Evolutionary conservation across 2,797 vertebrate species (phyloP), one percentile per base, ranked within the genome.

Genomic region (Epinephelus malabaricus): DNA sequence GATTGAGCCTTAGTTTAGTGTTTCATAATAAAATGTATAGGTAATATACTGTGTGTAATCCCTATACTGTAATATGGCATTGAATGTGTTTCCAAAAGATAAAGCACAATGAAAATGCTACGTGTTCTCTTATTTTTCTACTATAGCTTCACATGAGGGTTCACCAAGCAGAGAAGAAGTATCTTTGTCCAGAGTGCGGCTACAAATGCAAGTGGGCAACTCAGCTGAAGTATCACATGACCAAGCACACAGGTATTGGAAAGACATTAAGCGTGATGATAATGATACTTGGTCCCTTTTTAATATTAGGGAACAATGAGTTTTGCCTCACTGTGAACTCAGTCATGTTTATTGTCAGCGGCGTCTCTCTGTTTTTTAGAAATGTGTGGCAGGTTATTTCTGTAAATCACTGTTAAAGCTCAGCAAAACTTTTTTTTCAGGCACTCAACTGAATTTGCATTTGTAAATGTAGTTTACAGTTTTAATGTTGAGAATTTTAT

Each of bases 141-240:
- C 63, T 69, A 23, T 23, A 99, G 98, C 97, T 98, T 90, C 98
- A 99, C 73, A 99, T 98, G 98, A 95, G 98, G 67, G 99, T 98
- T 91, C 98, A 99, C 89, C 97, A 96, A 87, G 97, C 99, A 17
- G 97, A 99, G 83, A 96, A 97, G 78, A 99, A 99, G 83, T 99
- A 98, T 68, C 96, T 99, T 65, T 99, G 98, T 85, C 97, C 98
- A 0, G 97, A 98, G 61, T 99, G 98, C 2, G 98, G 98, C 77
- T 99, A 99, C 94, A 99, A 99, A 90, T 99, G 98, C 96, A 99
- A 99, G 88, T 99, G 98, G 98, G 95, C 97, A 45, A 99, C 98
- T 89, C 98, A 99, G 90, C 96, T 99, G 80, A 99, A 99, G 89
- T 99, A 98, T 79, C 98, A 99, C 93, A 99, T 99, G 97, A 99